Evolutionary conservation across 2,888 invertebrate genomes (phyloP).

Genomic region (Drosophila anomelani): DNA sequence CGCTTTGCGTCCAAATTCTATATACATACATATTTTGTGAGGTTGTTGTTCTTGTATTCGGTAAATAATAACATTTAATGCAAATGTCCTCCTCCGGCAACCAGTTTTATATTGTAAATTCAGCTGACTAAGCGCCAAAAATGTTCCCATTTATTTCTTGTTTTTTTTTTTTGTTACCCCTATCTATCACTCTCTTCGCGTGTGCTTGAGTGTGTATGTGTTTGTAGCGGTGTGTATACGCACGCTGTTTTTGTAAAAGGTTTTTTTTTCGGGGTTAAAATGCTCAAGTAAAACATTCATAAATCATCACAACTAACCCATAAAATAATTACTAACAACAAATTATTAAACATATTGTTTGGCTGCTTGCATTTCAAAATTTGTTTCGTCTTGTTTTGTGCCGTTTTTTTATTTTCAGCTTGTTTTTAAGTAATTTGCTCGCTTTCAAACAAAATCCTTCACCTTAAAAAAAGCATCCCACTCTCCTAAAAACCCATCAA

Average conservation of each 20-base stretch:
- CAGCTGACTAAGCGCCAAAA: conserved; percentile 20
- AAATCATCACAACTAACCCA: conserved; percentile 1
- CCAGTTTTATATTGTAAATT: conserved; percentile 48
- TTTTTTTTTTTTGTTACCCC: background rate
- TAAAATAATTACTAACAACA: conserved; percentile 1
- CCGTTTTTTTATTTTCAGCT: conserved; percentile 53
- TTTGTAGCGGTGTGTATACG: conserved; percentile 50
- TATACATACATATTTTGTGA: conserved; percentile 8
- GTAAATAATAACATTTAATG: conserved; percentile 1
- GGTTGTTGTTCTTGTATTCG: conserved; percentile 24
- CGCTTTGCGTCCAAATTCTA: conserved; percentile 5
- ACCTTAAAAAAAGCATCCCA: conserved; percentile 32
- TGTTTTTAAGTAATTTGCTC: conserved; percentile 33
- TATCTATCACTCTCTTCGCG: conserved; percentile 15
- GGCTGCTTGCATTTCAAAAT: conserved; percentile 21
- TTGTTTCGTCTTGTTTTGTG: conserved; percentile 40
- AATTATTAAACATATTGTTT: background rate
- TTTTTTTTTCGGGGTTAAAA: conserved; percentile 13
- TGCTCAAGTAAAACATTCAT: background rate
- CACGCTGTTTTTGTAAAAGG: conserved; percentile 35
- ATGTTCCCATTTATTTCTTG: conserved; percentile 41
- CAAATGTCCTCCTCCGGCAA: conserved; percentile 30
- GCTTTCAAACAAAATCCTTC: conserved; percentile 44
- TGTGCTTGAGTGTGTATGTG: conserved; percentile 40
- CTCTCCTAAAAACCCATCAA: conserved; percentile 36